phyloP scores from a whole-genome alignment of 2,888 invertebrate genomes.

The Polia nebulosa region DNA sequence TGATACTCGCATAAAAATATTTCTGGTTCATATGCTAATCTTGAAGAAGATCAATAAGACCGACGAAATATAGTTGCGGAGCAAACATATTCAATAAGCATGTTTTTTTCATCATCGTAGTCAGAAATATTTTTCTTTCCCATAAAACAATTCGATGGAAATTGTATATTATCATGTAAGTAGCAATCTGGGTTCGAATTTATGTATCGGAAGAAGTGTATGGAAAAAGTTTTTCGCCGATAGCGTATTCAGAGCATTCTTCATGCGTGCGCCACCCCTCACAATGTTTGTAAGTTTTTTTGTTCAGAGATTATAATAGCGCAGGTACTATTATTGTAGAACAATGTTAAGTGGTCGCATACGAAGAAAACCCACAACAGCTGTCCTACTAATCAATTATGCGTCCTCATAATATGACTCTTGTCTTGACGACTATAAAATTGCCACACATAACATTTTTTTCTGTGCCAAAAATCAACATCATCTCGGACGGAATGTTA shows the following conservation, averaged over 20 bases:
- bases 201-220: constrained; percentile 83
- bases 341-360: constrained; percentile 76
- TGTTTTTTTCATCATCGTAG: constrained; percentile 57
- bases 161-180: constrained; percentile 69
- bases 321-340: constrained; percentile 73
- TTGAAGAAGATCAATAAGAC: constrained; percentile 45
- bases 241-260: constrained; percentile 65
- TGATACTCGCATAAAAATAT: constrained; percentile 44
- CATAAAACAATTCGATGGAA: constrained; percentile 63
- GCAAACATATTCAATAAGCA: constrained; percentile 58
- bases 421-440: constrained; percentile 86
- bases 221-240: constrained; percentile 77
- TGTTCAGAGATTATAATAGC: constrained; percentile 54
- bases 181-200: constrained; percentile 76
- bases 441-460: constrained; percentile 84
- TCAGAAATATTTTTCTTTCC: constrained; percentile 55
- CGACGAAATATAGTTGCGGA: constrained; percentile 52
- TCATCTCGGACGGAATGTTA: constrained; percentile 86
- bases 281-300: constrained; percentile 44
- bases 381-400: constrained; percentile 88
- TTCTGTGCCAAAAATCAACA: constrained; percentile 88
- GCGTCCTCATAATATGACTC: constrained; percentile 84
- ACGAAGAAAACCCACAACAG: constrained; percentile 80
- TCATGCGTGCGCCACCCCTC: constrained; percentile 59
- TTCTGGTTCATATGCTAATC: constrained; percentile 52